phyloP scores from a whole-genome alignment of 1,140 invertebrate genomes.

The Ruditapes philippinarum region DNA sequence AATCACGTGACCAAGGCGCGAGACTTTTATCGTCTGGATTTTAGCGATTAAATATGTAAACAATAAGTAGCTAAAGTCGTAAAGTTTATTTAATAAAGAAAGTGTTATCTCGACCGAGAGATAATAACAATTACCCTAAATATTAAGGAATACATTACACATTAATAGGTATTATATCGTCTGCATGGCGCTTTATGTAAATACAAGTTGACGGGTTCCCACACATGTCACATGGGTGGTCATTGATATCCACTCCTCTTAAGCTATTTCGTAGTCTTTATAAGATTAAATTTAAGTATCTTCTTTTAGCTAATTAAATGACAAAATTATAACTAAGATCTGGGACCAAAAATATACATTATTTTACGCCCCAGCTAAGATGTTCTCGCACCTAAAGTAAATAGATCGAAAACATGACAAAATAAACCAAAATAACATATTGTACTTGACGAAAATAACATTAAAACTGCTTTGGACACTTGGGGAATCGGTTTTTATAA shows the following conservation, averaged over 20 bases:
- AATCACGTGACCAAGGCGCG: slow-evolving; percentile 26
- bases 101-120: slow-evolving; percentile 22
- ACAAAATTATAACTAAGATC: no score
- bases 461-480: no score
- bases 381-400: no score
- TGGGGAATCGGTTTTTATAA: no score
- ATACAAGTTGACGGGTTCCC: background rate
- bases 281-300: no score
- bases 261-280: no score
- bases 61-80: background rate
- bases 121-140: slow-evolving; percentile 9
- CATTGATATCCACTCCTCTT: background rate
- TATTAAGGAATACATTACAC: background rate
- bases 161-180: slow-evolving; percentile 51
- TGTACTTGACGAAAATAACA: no score
- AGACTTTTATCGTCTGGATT: slow-evolving; percentile 41
- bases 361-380: no score
- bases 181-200: slow-evolving; percentile 5
- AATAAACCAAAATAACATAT: no score
- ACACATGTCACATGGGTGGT: background rate
- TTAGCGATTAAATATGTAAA: slow-evolving; percentile 31
- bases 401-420: no score
- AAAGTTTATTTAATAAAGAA: background rate
- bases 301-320: no score
- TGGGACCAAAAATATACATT: no score